phyloP scores from a whole-genome alignment of 2,888 invertebrate species.

The Polymixis lichenea region DNA sequence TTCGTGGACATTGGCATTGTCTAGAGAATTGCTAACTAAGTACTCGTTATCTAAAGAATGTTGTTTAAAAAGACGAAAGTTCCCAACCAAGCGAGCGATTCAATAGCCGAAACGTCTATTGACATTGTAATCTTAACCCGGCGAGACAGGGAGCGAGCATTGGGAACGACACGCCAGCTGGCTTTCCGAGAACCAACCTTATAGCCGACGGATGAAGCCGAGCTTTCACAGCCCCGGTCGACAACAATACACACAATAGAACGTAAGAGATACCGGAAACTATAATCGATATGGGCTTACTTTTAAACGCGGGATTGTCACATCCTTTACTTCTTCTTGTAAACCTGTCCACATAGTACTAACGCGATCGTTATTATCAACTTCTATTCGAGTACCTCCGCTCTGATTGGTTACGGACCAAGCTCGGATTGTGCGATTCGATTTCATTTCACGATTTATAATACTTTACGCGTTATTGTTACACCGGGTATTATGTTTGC shows the following conservation, averaged over 20 bases:
- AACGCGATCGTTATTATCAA: constrained; percentile 56
- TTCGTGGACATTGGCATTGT: constrained; percentile 40
- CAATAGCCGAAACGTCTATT: constrained; percentile 80
- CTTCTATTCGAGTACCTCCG: constrained; percentile 66
- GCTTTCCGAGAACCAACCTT: constrained; percentile 82
- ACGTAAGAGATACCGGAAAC: constrained; percentile 85
- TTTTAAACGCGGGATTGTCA: constrained; percentile 77
- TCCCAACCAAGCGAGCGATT: constrained; percentile 73
- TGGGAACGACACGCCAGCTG: constrained; percentile 73
- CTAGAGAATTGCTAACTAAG: constrained; percentile 61
- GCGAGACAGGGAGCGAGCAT: constrained; percentile 74
- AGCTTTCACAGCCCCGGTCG: constrained; percentile 72
- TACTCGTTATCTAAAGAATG: constrained; percentile 65
- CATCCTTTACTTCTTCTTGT: constrained; percentile 72
- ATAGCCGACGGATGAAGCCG: constrained; percentile 74
- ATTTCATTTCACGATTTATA: constrained; percentile 73
- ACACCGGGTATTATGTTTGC: constrained; percentile 70
- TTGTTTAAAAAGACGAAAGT: constrained; percentile 71
- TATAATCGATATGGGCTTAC: constrained; percentile 83
- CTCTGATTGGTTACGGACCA: constrained; percentile 58
- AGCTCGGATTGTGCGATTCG: constrained; percentile 68
- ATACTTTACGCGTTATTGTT: constrained; percentile 72
- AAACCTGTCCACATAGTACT: constrained; percentile 71
- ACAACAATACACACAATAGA: constrained; percentile 80
- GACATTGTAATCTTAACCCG: constrained; percentile 84